Conservation (phyloP, 1,140 invertebrate species). For the Drosophila murphyi region DNA sequence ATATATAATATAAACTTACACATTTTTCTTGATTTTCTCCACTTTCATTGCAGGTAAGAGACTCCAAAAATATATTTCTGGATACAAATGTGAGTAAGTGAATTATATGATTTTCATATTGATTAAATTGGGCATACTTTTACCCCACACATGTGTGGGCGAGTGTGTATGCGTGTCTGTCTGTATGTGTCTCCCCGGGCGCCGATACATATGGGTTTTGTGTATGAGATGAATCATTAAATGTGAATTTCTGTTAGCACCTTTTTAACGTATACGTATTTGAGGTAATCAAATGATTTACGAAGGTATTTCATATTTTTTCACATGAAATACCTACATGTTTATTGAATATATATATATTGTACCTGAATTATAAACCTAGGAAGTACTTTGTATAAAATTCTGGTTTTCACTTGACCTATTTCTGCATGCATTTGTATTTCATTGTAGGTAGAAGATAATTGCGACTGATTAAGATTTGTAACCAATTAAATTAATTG, state of each 20-base stretch:
- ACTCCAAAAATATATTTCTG: slow-evolving; percentile 51
- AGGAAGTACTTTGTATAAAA: no score
- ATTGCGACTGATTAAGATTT: background rate
- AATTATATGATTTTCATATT: slow-evolving; percentile 75
- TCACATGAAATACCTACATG: no score
- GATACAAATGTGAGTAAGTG: slow-evolving; percentile 72
- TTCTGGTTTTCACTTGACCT: no score
- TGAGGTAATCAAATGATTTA: background rate
- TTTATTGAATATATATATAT: no score
- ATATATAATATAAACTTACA: slow-evolving; percentile 10
- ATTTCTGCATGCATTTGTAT: no score
- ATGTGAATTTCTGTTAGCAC: background rate
- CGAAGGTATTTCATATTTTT: no score
- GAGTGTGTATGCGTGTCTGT: background rate
- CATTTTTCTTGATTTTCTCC: slow-evolving; percentile 19
- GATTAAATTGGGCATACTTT: slow-evolving; percentile 69
- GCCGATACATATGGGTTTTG: slow-evolving; percentile 18
- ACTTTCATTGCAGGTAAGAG: slow-evolving; percentile 65
- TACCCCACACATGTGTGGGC: background rate
- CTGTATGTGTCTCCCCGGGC: slow-evolving; percentile 2
- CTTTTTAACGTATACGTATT: background rate
- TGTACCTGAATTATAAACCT: no score
- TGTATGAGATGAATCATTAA: slow-evolving; percentile 9
- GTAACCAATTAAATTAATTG: background rate
- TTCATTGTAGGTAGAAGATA: no score